Evolutionary conservation across 2,113 vertebrate species (phyloP), one percentile per base, ranked within the genome.

Genomic region (Acrocephalus kingi): DNA sequence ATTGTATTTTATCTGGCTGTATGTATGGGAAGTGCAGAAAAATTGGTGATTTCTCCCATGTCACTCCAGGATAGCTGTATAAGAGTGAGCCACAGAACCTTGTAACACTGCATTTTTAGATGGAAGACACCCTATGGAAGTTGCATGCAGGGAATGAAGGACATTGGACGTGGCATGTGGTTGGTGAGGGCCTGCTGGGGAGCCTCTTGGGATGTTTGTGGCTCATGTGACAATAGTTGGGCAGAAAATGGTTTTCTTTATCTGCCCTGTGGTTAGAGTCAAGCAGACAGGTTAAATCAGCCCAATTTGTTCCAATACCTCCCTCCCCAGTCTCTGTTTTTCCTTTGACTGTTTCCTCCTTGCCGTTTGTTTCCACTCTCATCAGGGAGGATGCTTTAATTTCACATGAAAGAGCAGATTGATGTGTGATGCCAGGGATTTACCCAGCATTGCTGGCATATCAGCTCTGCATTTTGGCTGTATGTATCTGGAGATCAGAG

Each of bases 341-440:
- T 8, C 52, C 76, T 85, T 62, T 94, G 72, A 54, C 45, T 76
- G 31, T 92, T 92, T 4, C 1, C 4, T 84, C 79, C 31, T 41
- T 0, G 1, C 67, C 90, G 89, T 94, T 95, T 94, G 90, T 96
- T 94, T 88, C 55, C 13, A 15, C 64, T 93, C 59, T 77, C 64
- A 17, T 75, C 84, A 83, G 74, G 74, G 56, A 71, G 64, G 64
- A 92, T 6, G 4, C 45, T 92, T 95, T 93, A 86, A 90, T 94
- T 80, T 93, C 94, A 97, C 91, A 92, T 96, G 95, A 94, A 87
- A 81, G 86, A 68, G 35, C 94, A 59, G 74, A 94, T 48, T 93
- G 83, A 90, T 89, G 83, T 94, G 73, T 48, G 73, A 27, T 84
- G 76, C 89, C 64, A 84, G 89, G 93, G 95, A 94, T 97, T 96